Evolutionary conservation across 1,140 invertebrate genomes (phyloP), one percentile per base, ranked within the genome.

Genomic region (Muscidifurax raptorellus): DNA sequence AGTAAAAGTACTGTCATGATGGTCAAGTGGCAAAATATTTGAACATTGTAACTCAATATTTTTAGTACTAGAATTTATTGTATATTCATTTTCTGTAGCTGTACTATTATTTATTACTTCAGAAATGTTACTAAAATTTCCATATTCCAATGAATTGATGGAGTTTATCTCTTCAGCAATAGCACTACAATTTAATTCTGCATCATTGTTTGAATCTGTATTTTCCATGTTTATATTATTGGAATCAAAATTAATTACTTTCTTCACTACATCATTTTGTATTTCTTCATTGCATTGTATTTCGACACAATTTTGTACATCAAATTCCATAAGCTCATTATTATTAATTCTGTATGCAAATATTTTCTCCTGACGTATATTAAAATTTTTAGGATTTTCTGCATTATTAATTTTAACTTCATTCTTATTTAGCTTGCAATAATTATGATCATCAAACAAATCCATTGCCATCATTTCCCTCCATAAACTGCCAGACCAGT

Each of bases 401-500:
- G 5, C 9, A 18, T 76, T 5, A 40, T 25, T 12, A 44, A 72
- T 18, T 18, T 76, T 69, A 32, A 25, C 27, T 3, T 78, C 27
- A 0, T 2, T 52, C 18, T 78, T 78, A 52, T 32, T 52, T 44
- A 27, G 13, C 30, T 44, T 4, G 28, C 27, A 27, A 44, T 71
- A 47, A 59, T 18, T 32, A n/a, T 52, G n/a, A n/a, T 40, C 71
- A 13, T 72, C 30, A 25, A 84, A 80, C 15, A 66, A 80, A 47
- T 74, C 22, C 6, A 7, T 79, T 22, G 64, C 44, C n/a, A 72
- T 32, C 30, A 25, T 71, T 59, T 84, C 77, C 32, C 27, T 66
- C 77, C 77, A 80, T 9, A 75, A 30, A 59, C 25, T 84, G 36
- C 32, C 44, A n/a, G 30, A 66, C 83, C 83, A 84, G 28, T 64